These are phyloP conservation scores for Thripadectes ignobilis DNA, from an alignment of 2,797 vertebrate genomes.

Conservation along the genomic window DNA sequence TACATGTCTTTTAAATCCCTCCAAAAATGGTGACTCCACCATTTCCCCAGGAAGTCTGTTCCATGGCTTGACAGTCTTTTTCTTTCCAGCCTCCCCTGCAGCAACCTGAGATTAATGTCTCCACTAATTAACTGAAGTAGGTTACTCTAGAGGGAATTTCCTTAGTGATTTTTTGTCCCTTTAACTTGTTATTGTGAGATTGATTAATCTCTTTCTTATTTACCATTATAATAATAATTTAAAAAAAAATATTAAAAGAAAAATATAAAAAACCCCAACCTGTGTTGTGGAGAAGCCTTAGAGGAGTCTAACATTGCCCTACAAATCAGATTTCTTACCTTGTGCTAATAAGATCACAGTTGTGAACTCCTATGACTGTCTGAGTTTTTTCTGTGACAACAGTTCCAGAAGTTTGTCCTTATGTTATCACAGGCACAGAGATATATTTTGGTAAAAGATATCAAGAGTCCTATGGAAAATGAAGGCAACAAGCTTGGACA, in stretches of 20 bases:
- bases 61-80: not conserved
- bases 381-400: not conserved
- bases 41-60: not conserved
- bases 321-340: not conserved
- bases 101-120: not conserved
- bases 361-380: not conserved
- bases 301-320: not conserved
- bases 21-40: too few relatives aligned
- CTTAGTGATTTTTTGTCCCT: not conserved
- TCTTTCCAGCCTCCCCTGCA: not conserved
- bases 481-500: not conserved
- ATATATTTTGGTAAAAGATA: not conserved
- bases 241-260: not conserved
- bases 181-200: too few relatives aligned
- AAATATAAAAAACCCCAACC: too few relatives aligned
- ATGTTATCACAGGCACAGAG: not conserved
- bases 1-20: not conserved
- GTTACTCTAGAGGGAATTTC: not conserved
- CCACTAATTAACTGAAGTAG: not conserved
- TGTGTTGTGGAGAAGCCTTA: not conserved
- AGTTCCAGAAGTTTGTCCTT: not conserved
- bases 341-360: not conserved
- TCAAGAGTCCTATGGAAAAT: not conserved
- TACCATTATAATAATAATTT: too few relatives aligned
- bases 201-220: accelerated